These are phyloP conservation scores for Hyalella azteca DNA, from an alignment of 2,888 invertebrate genomes.

Conservation along the genomic window DNA sequence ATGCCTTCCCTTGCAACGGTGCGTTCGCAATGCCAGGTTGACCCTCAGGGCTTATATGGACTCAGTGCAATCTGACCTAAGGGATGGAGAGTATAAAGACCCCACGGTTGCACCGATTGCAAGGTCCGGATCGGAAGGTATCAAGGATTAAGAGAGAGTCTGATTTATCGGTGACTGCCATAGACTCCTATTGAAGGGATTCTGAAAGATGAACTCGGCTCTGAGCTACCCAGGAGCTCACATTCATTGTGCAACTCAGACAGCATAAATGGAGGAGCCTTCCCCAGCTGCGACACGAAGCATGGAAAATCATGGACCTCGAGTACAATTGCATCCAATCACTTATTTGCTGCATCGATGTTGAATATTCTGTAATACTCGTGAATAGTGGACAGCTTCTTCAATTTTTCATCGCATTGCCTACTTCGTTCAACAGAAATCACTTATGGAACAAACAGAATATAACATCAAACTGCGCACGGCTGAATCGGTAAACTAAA, in stretches of 20 bases:
- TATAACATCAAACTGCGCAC: no score
- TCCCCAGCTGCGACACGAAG: no score
- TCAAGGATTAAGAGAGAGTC: constrained; percentile 28
- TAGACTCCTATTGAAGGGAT: constrained; percentile 22
- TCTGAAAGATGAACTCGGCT: not conserved
- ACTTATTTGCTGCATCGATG: no score
- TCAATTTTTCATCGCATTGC: no score
- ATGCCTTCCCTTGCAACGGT: no score
- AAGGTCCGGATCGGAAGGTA: not conserved
- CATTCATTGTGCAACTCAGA: not conserved
- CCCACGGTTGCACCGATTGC: constrained; percentile 13
- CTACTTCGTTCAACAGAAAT: no score
- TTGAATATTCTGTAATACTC: no score
- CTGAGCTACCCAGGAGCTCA: not conserved
- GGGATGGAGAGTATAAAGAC: constrained; percentile 10
- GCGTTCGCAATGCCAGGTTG: not conserved
- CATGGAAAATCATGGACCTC: no score
- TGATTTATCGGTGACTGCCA: constrained; percentile 21
- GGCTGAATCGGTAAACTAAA: no score
- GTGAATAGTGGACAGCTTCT: no score
- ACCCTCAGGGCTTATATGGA: not conserved
- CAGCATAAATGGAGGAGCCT: not conserved
- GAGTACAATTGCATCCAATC: no score
- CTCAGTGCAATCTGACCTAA: not conserved
- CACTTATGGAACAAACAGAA: no score